Base-by-base conservation (phyloP, 2,888 invertebrate species). In the Urechis unicinctus region DNA sequence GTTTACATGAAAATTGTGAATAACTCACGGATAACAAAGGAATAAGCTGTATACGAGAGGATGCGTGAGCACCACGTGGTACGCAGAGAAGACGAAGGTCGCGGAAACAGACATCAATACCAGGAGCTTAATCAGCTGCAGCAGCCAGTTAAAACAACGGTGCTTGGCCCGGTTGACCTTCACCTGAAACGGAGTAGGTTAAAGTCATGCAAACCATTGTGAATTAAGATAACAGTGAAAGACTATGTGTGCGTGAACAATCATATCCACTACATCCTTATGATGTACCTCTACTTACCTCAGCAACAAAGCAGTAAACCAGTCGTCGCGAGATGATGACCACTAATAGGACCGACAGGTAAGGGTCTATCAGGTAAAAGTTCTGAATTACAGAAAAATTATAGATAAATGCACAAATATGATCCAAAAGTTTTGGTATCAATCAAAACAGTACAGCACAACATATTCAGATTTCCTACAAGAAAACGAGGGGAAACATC, bases 11-110 rank as follows among this genome's bases (percentile, higher is more conserved):
- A n/a, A n/a, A n/a, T n/a, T n/a, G n/a, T n/a, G n/a, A n/a, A n/a
- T n/a, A 78, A 86, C 91, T 86, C 83, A 93, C 92, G 93, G 93
- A 81, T 92, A 94, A 66, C 87, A 85, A 13, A 95, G 81, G 71
- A 89, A 89, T 71, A 93, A 85, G 66, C 91, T 85, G 69, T 89
- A 87, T 63, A 89, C 82, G 3, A 88, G 78, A 28, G 88, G 85
- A 77, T 91, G 87, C 66, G 68, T 65, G 29, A 65, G 62, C 24
- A 75, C 59, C 1, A 76, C 71, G 50, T 70, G 63, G 52, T 72
- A 76, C n/a, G 63, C 66, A n/a, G 71, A 86, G 86, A 61, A 87
- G 82, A 68, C 86, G 82, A 67, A 92, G 84, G 72, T 85, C 83
- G 68, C 85, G 84, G n/a, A 85, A 52, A 67, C 61, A 66, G 65